A percentile compares a stretch with the other conserved stretches of the same genome.
phyloP scores from a whole-genome alignment of 2,888 invertebrate genomes.

The Papilio gigon region DNA sequence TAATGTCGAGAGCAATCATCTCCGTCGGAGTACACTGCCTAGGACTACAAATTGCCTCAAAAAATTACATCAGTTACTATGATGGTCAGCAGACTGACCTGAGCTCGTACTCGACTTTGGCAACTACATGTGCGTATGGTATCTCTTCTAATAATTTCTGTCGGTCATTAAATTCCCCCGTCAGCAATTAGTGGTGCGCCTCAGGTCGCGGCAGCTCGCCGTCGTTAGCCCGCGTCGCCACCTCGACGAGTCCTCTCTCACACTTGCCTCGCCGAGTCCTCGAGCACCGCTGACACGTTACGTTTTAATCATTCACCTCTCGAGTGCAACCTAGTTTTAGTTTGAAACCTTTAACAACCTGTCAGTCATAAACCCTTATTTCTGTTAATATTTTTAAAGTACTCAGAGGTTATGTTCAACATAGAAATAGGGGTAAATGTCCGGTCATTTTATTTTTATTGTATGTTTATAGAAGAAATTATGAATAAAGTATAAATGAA shows the following conservation, averaged over 20 bases:
- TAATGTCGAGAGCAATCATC: too few relatives aligned
- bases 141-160: slow-evolving; percentile 1
- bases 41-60: too few relatives aligned
- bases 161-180: slow-evolving; percentile 19
- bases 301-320: slow-evolving; percentile 4
- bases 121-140: slow-evolving; percentile 4
- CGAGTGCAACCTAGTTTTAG: background rate
- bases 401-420: background rate
- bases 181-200: slow-evolving; percentile 1
- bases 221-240: slow-evolving; percentile 12
- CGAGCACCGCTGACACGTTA: slow-evolving; percentile 3
- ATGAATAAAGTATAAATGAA: background rate
- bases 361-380: background rate
- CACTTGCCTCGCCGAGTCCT: background rate
- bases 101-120: background rate
- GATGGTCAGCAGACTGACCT: background rate
- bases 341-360: slow-evolving; percentile 1
- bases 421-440: background rate
- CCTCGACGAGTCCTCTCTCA: background rate
- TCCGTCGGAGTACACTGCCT: too few relatives aligned
- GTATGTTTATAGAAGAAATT: background rate
- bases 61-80: background rate
- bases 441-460: too few relatives aligned
- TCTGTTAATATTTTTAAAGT: background rate
- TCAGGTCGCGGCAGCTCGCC: background rate